phyloP scores from a whole-genome alignment of 2,888 invertebrate species.

The Phrixothrix hirtus region DNA sequence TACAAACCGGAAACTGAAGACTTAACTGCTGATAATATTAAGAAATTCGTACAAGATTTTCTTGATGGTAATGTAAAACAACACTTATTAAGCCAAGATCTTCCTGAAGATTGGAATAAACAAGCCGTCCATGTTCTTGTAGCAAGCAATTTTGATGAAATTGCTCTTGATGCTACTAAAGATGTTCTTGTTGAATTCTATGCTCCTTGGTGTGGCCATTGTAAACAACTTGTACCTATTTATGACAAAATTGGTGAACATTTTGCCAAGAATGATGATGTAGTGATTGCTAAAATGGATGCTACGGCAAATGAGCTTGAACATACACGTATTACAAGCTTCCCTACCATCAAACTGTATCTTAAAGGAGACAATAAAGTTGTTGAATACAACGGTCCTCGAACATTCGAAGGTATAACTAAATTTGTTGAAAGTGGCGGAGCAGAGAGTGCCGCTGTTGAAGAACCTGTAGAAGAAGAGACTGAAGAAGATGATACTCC shows the following conservation, averaged over 20 bases:
- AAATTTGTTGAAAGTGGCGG: slow-evolving; percentile 95
- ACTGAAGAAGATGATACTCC: slow-evolving; percentile 75
- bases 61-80: slow-evolving; percentile 92
- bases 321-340: slow-evolving; percentile 91
- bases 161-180: slow-evolving; percentile 85
- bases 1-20: slow-evolving; percentile 87
- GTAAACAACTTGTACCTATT: slow-evolving; percentile 96
- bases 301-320: slow-evolving; percentile 97
- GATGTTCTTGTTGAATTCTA: slow-evolving; percentile 98
- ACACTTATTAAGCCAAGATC: slow-evolving; percentile 89
- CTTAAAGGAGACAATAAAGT: slow-evolving; percentile 85
- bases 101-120: slow-evolving; percentile 97
- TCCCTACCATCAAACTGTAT: slow-evolving; percentile 94
- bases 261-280: slow-evolving; percentile 77
- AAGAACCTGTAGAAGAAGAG: slow-evolving; percentile 65
- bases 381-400: slow-evolving; percentile 93
- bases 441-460: slow-evolving; percentile 71
- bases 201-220: slow-evolving; percentile 99
- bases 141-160: slow-evolving; percentile 92
- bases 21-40: slow-evolving; percentile 68
- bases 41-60: slow-evolving; percentile 85
- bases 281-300: slow-evolving; percentile 98
- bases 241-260: slow-evolving; percentile 88
- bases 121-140: slow-evolving; percentile 91
- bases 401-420: slow-evolving; percentile 89